Evolutionary conservation across 1,140 invertebrate species (phyloP).

Genomic region (Tyrophagus putrescentiae): DNA sequence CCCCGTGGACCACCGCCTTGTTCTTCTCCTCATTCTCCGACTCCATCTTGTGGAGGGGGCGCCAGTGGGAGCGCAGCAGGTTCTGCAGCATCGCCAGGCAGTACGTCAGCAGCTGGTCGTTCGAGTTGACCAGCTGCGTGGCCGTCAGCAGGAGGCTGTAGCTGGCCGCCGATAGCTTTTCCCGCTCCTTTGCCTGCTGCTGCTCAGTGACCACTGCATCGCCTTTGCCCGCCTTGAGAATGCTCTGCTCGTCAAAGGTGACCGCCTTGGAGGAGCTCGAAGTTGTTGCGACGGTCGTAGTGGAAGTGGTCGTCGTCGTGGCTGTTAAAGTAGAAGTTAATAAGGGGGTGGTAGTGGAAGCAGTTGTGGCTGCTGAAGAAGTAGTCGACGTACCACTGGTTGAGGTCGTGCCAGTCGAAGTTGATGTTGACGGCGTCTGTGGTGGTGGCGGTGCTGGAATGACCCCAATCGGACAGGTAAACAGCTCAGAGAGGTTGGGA

Average conservation of each 20-base stretch:
- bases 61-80: neutral
- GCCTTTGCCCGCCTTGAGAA: neutral
- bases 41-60: neutral
- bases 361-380: slow-evolving; percentile 9
- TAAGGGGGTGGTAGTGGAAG: neutral
- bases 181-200: neutral
- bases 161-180: slow-evolving; percentile 32
- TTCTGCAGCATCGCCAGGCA: slow-evolving; percentile 1
- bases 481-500: neutral
- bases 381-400: neutral
- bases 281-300: neutral
- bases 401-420: slow-evolving; percentile 32
- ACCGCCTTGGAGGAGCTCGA: neutral
- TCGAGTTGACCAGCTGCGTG: slow-evolving; percentile 43
- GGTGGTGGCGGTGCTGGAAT: no score
- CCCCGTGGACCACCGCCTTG: neutral
- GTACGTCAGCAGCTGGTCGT: neutral
- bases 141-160: slow-evolving; percentile 71
- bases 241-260: slow-evolving; percentile 7
- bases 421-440: no score
- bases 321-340: slow-evolving; percentile 25
- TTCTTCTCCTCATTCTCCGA: neutral
- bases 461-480: no score
- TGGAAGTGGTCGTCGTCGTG: slow-evolving; percentile 6
- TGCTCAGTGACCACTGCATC: neutral